phyloP scores from a whole-genome alignment of 1,140 invertebrate genomes.

The Monochamus saltuarius region DNA sequence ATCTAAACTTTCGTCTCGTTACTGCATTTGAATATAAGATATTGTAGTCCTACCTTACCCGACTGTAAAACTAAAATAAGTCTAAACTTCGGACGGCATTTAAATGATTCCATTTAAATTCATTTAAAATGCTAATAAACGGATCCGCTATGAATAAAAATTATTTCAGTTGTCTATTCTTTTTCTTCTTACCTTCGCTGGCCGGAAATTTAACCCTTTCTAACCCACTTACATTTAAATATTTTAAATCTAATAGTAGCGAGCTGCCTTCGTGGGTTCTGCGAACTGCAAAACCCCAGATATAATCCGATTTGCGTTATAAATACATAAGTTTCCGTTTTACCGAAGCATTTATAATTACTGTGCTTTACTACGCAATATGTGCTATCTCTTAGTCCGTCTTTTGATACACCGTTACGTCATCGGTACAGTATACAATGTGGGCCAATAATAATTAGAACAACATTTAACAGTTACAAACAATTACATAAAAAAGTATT shows the following conservation, averaged over 20 bases:
- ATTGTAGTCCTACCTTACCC: constrained; percentile 19
- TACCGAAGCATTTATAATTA: no score
- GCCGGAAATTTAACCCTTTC: constrained; percentile 11
- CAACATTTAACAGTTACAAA: no score
- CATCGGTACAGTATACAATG: no score
- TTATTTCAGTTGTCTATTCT: constrained; percentile 35
- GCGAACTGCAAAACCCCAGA: neutral
- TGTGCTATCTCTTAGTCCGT: no score
- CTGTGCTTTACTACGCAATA: no score
- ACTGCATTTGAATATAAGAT: no score
- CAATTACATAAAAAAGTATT: no score
- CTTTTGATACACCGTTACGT: no score
- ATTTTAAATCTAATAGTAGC: constrained; percentile 7
- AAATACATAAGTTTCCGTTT: no score
- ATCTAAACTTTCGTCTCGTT: no score
- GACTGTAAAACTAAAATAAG: constrained; percentile 38
- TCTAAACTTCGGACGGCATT: constrained; percentile 35
- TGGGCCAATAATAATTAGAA: no score
- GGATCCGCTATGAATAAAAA: constrained; percentile 47
- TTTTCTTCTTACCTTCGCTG: constrained; percentile 15
- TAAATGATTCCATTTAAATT: constrained; percentile 47
- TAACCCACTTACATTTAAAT: constrained; percentile 8
- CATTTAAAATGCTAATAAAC: constrained; percentile 47
- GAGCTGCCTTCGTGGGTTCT: neutral
- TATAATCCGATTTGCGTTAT: no score